Percentiles rank a stretch among this genome's conserved stretches.
Conservation (phyloP, 2,797 vertebrate genomes). For the Megalops cyprinoides region DNA sequence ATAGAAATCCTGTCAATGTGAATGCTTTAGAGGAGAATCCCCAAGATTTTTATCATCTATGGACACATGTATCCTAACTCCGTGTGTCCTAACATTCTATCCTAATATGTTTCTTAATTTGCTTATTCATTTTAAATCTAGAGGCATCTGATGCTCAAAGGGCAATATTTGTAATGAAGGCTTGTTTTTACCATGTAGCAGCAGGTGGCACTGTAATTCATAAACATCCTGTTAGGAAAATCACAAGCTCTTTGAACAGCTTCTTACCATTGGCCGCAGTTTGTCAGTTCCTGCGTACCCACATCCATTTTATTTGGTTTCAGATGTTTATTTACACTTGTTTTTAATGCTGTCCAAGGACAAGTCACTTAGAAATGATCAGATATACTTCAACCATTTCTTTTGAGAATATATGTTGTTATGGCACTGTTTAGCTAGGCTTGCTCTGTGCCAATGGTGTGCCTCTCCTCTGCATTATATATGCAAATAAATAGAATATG, state of each 20-base stretch:
- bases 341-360: no score
- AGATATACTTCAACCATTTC: no score
- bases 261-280: background rate
- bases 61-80: background rate
- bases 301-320: background rate
- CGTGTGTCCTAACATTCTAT: no score
- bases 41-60: background rate
- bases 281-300: background rate
- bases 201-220: slow-evolving; percentile 23
- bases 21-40: background rate
- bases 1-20: background rate
- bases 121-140: background rate
- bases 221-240: background rate
- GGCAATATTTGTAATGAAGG: background rate
- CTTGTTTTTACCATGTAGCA: background rate
- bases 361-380: no score
- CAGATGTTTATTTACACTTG: no score
- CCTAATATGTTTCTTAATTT: background rate
- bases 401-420: no score
- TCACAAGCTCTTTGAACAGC: background rate
- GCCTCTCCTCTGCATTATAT: no score
- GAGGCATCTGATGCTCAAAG: background rate
- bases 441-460: no score
- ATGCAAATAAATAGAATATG: no score
- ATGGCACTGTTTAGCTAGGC: no score